These are phyloP conservation scores for Cyclophora albipunctata DNA, from an alignment of 2,888 invertebrate genomes.

Conservation along the genomic window DNA sequence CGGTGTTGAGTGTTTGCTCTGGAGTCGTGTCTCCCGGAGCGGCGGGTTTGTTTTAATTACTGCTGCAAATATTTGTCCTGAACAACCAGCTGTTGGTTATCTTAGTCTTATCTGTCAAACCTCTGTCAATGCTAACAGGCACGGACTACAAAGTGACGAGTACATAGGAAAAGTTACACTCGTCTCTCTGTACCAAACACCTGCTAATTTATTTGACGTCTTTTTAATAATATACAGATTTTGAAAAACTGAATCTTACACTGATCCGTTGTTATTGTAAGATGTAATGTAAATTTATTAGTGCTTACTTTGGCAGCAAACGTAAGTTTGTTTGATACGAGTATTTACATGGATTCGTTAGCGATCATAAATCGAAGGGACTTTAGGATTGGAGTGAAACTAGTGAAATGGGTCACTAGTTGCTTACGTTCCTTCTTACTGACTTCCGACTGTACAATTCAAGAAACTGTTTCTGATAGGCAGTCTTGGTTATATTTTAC, in stretches of 20 bases:
- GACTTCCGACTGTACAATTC: too few species aligned
- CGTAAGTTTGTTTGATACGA: conserved; percentile 6
- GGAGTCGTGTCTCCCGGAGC: conserved; percentile 34
- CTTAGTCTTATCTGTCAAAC: conserved; percentile 71
- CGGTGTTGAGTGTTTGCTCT: conserved; percentile 39
- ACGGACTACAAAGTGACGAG: conserved; percentile 46
- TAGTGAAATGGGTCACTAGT: conserved; percentile 32
- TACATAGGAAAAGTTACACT: conserved; percentile 11
- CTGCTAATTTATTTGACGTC: neutral
- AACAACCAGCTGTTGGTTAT: conserved; percentile 63
- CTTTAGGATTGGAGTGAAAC: conserved; percentile 22
- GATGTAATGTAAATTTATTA: conserved; percentile 27
- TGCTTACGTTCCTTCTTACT: conserved; percentile 1
- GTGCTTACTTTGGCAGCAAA: conserved; percentile 33
- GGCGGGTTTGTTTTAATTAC: conserved; percentile 60
- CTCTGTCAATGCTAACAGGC: conserved; percentile 68
- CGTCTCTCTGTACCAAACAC: too few species aligned
- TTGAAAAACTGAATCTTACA: conserved; percentile 13
- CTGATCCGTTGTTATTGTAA: conserved; percentile 12
- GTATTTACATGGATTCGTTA: conserved; percentile 7
- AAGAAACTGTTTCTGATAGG: too few species aligned
- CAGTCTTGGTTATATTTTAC: too few species aligned
- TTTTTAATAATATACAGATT: conserved; percentile 12
- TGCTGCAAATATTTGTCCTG: conserved; percentile 60
- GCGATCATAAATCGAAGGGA: conserved; percentile 33